Percentiles rank a stretch among this genome's conserved stretches.
Evolutionary conservation across 2,888 invertebrate species (phyloP).

Genomic region (Pristionchus arcanus): DNA sequence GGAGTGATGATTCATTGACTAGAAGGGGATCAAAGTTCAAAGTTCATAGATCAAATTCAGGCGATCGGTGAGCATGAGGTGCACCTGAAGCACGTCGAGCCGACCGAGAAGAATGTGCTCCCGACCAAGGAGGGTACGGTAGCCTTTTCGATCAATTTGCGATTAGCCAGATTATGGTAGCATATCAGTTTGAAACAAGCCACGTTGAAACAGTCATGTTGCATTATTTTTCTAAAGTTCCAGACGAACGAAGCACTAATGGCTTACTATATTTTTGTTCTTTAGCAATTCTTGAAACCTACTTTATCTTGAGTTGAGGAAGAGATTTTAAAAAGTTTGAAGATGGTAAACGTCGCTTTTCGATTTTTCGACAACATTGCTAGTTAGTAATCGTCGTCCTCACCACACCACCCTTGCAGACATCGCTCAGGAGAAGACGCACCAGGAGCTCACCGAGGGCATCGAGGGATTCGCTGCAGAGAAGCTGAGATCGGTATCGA

Average conservation of each 20-base stretch:
- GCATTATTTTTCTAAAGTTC: background rate
- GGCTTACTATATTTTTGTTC: no score
- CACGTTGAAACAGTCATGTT: no score
- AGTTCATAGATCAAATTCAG: constrained; percentile 56
- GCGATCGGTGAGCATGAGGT: constrained; percentile 58
- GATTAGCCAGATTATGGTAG: no score
- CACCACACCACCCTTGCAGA: constrained; percentile 54
- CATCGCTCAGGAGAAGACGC: constrained; percentile 69
- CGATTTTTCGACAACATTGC: no score
- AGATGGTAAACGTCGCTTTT: background rate
- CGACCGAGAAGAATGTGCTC: constrained; percentile 74
- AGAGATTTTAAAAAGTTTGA: no score
- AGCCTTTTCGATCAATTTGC: no score
- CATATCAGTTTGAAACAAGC: no score
- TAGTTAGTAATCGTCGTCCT: background rate
- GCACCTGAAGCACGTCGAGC: constrained; percentile 74
- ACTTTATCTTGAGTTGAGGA: background rate
- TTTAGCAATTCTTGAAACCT: background rate
- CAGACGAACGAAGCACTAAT: no score
- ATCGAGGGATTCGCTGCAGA: constrained; percentile 62
- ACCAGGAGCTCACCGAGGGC: constrained; percentile 67
- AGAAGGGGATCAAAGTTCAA: background rate
- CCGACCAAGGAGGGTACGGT: constrained; percentile 69
- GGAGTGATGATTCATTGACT: no score
- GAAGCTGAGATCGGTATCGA: constrained; percentile 62